Evolutionary conservation across 2,113 vertebrate species (phyloP).

Genomic region (Gavialis gangeticus): DNA sequence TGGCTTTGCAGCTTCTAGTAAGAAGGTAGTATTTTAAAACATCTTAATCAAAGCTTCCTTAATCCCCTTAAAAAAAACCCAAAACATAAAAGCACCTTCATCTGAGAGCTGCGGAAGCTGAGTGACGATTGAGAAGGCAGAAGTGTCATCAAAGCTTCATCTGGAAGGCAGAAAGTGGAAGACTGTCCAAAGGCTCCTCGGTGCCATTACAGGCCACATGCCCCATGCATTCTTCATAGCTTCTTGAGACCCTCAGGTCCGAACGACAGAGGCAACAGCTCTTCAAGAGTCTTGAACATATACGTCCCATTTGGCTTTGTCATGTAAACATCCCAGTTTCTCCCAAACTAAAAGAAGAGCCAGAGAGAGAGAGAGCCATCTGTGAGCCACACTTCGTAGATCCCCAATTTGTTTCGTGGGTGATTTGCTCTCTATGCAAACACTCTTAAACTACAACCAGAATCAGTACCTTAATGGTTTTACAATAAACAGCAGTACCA

Average conservation of each 20-base stretch:
- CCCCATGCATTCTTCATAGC: conserved; percentile 32
- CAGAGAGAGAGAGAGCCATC: neutral
- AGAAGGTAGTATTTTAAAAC: no score
- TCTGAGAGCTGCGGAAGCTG: neutral
- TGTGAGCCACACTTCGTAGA: neutral
- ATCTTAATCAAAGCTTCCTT: no score
- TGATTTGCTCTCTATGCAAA: neutral
- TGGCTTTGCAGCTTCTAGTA: no score
- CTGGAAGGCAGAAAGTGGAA: neutral
- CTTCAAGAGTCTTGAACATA: conserved; percentile 78
- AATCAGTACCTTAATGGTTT: neutral
- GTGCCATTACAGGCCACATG: neutral
- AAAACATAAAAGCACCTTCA: neutral
- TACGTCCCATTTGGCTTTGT: conserved; percentile 85
- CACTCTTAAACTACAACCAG: neutral
- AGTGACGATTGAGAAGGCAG: neutral
- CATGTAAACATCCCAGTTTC: conserved; percentile 85
- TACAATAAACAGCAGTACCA: no score
- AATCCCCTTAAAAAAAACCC: no score
- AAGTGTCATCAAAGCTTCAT: neutral
- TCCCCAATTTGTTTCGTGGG: neutral
- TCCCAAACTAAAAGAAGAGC: conserved; percentile 86
- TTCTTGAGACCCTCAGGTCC: conserved; percentile 85
- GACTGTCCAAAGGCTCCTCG: neutral
- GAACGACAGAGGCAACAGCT: conserved; percentile 89